Evolutionary conservation across 2,888 invertebrate species (phyloP).

Genomic region (Oxystoma pomonae): DNA sequence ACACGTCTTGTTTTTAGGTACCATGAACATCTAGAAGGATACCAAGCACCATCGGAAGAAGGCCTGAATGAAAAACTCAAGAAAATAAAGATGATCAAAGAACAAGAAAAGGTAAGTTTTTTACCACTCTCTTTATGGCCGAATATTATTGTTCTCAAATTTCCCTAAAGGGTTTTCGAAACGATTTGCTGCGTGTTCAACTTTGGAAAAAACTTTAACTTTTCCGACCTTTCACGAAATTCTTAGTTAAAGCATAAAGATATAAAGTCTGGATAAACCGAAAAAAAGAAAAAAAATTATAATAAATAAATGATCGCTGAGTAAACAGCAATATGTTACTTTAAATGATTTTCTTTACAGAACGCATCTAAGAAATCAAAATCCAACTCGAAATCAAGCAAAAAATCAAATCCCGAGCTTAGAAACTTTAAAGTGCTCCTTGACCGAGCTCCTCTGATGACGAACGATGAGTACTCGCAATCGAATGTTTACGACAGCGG

Average conservation of each 20-base stretch:
- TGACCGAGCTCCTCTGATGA: neutral
- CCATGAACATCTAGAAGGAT: slow-evolving; percentile 41
- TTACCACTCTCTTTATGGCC: no score
- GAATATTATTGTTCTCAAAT: no score
- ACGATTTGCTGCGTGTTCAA: no score
- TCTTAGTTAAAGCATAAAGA: no score
- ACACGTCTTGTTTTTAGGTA: slow-evolving; percentile 27
- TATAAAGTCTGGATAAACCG: no score
- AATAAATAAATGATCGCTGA: no score
- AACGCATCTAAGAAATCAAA: neutral
- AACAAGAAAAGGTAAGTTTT: slow-evolving; percentile 16
- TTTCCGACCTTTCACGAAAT: no score
- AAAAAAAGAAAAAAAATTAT: no score
- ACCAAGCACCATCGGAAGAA: slow-evolving; percentile 41
- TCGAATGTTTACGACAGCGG: neutral
- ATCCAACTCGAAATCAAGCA: neutral
- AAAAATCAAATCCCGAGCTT: neutral
- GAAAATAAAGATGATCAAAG: slow-evolving; percentile 25
- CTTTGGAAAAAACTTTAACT: no score
- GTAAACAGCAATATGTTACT: no score
- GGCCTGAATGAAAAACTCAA: slow-evolving; percentile 30
- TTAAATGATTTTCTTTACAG: neutral
- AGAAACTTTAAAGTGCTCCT: neutral
- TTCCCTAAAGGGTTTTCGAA: no score
- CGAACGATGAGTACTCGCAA: neutral